phyloP scores from a whole-genome alignment of 2,888 invertebrate genomes.

The Oxyteleia sp. region DNA sequence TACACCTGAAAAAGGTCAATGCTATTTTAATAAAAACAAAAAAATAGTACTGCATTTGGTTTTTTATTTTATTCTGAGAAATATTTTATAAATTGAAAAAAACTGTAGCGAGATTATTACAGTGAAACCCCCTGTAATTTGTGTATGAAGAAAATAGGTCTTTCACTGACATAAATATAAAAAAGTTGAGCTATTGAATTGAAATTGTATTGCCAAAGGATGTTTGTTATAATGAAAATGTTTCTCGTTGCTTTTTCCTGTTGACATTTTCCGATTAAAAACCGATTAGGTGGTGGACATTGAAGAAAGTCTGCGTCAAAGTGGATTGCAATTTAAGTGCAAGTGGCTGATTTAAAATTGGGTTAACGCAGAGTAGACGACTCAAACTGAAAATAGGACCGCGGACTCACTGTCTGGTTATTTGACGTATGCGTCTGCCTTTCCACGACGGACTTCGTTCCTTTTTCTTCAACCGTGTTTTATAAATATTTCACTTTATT shows the following conservation, averaged over 20 bases:
- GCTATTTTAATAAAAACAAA: too few species aligned
- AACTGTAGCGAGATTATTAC: too few species aligned
- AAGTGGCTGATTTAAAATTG: slow-evolving; percentile 65
- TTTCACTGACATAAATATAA: too few species aligned
- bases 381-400: slow-evolving; percentile 84
- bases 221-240: not conserved
- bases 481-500: not conserved
- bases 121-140: too few species aligned
- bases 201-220: too few species aligned
- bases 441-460: slow-evolving; percentile 1
- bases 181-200: too few species aligned
- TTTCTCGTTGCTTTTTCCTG: not conserved
- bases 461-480: too few species aligned
- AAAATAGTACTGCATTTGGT: too few species aligned
- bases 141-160: too few species aligned
- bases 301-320: slow-evolving; percentile 32
- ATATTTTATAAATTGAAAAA: too few species aligned
- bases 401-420: slow-evolving; percentile 86
- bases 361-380: slow-evolving; percentile 72
- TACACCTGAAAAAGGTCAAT: too few species aligned
- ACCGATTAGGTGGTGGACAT: slow-evolving; percentile 1
- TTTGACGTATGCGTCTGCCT: slow-evolving; percentile 81
- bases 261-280: slow-evolving; percentile 8
- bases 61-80: too few species aligned
- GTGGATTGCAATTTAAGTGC: slow-evolving; percentile 43